Base-by-base conservation (phyloP, 2,797 vertebrate genomes). In the Melanitta fusca region DNA sequence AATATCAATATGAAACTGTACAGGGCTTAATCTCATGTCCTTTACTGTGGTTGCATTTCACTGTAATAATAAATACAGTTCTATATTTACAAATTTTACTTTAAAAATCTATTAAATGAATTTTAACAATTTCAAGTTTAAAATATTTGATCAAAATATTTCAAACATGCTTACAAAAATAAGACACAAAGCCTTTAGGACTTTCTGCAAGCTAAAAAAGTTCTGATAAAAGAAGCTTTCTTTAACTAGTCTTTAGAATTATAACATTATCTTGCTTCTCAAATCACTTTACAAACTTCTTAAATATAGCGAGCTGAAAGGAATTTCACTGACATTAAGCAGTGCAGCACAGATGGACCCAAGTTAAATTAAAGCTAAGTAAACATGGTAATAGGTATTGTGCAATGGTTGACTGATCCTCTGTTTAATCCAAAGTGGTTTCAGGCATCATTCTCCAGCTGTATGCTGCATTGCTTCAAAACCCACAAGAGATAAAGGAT, bases 1-100 rank as follows among this genome's bases (percentile, higher is more conserved):
- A 96, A 96, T 97, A 97, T 96, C 93, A 95, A 82, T 97, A 98
- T 80, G 96, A 97, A 97, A 97, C 97, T 98, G 97, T 98, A 98
- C 97, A 98, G 77, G 92, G 89, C 94, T 98, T 98, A 96, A 96
- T 97, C 94, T 97, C 97, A 95, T 11, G 74, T 96, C 88, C 95
- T 95, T 97, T 97, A 93, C 91, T 95, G 96, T 94, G 95, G 97
- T 53, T 96, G 96, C 89, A 97, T 97, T 98, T 98, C 97, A 96
- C 94, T 98, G 95, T 97, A 97, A 95, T 97, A 98, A 98, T 98
- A 98, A 98, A 98, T 98, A 98, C 98, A 98, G 96, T 97, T 98
- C 97, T 98, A 96, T 98, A 98, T 98, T 98, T 98, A 98, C 98
- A 98, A 92, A 98, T 97, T 95, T 98, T 97, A 97, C 98, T 95